Percentiles rank a stretch among this genome's conserved stretches.
Conservation (phyloP, 2,888 invertebrate species). For the Plemyria rubiginata region DNA sequence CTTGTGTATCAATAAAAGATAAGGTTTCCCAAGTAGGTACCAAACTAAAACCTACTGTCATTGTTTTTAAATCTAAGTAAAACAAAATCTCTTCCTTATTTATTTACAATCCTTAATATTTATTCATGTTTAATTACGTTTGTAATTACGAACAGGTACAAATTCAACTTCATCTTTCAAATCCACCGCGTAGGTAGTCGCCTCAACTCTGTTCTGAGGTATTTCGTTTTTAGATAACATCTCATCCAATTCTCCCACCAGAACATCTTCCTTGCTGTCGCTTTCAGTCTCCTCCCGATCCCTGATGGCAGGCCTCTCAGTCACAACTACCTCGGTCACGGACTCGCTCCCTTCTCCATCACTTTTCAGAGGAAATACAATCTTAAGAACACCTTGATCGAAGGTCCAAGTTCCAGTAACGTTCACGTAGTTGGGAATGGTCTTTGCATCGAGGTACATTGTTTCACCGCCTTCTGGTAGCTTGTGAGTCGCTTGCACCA, state of each 20-base stretch:
- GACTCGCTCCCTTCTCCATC: conserved; percentile 20
- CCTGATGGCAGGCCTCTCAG: conserved; percentile 31
- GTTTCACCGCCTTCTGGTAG: conserved; percentile 40
- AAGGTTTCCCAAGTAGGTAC: not conserved
- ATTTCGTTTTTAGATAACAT: conserved; percentile 62
- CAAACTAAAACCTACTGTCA: not conserved
- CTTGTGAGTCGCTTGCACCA: conserved; percentile 67
- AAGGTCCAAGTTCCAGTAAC: conserved; percentile 67
- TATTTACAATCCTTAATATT: conserved; percentile 12
- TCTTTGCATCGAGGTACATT: conserved; percentile 60
- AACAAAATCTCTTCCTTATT: not conserved
- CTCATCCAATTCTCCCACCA: conserved; percentile 45
- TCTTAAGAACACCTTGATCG: conserved; percentile 54
- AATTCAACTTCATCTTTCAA: conserved; percentile 69
- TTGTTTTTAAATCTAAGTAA: not conserved
- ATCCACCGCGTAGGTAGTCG: conserved; percentile 72
- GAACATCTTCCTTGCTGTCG: conserved; percentile 26
- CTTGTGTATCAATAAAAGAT: not conserved
- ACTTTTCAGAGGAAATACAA: conserved; percentile 61
- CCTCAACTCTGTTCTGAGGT: conserved; percentile 53
- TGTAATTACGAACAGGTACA: conserved; percentile 59
- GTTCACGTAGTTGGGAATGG: conserved; percentile 58
- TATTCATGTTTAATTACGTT: conserved; percentile 9
- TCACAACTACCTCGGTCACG: conserved; percentile 35
- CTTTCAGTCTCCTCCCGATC: conserved; percentile 64